A percentile compares a stretch with the other conserved stretches of the same genome.
Conservation (phyloP, 2,888 invertebrate genomes). For the Cantharis rustica region DNA sequence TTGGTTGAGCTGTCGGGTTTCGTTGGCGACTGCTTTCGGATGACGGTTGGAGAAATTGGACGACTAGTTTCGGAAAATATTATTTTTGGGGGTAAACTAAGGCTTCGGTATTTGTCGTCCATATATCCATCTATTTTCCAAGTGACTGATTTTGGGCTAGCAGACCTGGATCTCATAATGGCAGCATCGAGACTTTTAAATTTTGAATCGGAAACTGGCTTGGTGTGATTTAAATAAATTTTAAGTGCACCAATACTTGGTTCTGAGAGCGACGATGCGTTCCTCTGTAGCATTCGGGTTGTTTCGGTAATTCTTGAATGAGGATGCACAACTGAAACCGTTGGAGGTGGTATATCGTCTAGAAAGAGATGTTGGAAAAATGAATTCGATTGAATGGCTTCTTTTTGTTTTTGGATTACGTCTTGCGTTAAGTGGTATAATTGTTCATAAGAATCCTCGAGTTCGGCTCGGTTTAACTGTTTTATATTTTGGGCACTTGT, state of each 20-base stretch:
- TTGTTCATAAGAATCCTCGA: not conserved
- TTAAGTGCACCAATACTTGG: constrained; percentile 64
- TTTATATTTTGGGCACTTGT: not conserved
- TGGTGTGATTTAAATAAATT: constrained; percentile 69
- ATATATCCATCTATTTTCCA: constrained; percentile 57
- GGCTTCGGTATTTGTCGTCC: constrained; percentile 52
- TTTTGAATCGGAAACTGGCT: constrained; percentile 73
- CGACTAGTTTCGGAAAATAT: constrained; percentile 59
- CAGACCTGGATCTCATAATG: constrained; percentile 57
- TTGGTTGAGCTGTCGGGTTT: not conserved
- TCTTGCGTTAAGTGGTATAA: constrained; percentile 44
- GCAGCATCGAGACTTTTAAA: constrained; percentile 69
- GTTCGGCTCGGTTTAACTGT: constrained; percentile 29
- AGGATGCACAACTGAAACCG: constrained; percentile 46
- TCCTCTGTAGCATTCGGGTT: constrained; percentile 67
- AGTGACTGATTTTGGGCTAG: constrained; percentile 64
- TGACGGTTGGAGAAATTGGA: constrained; percentile 53
- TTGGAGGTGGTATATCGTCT: constrained; percentile 57
- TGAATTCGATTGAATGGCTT: constrained; percentile 64
- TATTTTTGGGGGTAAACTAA: constrained; percentile 59
- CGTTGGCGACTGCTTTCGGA: not conserved
- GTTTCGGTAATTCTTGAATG: constrained; percentile 70
- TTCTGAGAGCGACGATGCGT: constrained; percentile 50
- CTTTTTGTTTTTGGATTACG: constrained; percentile 63
- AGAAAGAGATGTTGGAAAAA: constrained; percentile 76